Evolutionary conservation across 2,113 vertebrate genomes (phyloP).

Genomic region (Macquaria australasica): DNA sequence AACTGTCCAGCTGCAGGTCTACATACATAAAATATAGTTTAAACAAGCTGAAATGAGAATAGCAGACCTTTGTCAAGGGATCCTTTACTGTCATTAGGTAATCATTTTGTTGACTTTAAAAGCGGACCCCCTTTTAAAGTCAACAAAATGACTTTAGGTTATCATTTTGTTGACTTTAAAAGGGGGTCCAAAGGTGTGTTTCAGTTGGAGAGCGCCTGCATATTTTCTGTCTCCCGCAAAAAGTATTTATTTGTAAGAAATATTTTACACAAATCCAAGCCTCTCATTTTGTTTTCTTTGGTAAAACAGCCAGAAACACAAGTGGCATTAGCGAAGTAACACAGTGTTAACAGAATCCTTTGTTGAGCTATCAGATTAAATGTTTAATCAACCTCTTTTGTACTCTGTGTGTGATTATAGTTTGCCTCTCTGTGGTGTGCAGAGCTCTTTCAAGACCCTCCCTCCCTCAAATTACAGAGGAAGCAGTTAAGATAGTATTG

Average conservation of each 20-base stretch:
- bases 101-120: too few species aligned
- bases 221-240: background rate
- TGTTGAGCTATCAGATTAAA: conserved; percentile 1
- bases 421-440: background rate
- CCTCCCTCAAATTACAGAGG: conserved; percentile 57
- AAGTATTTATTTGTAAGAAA: background rate
- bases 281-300: background rate
- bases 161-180: conserved; percentile 17
- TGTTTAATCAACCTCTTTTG: background rate
- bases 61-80: background rate
- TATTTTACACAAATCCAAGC: background rate
- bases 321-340: background rate
- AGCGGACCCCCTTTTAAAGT: too few species aligned
- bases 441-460: conserved; percentile 33
- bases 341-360: background rate
- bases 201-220: background rate
- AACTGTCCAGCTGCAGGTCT: too few species aligned
- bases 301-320: background rate
- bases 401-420: background rate
- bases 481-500: conserved; percentile 48
- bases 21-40: background rate
- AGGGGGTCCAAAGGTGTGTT: conserved; percentile 53
- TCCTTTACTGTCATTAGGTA: background rate
- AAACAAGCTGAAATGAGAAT: too few species aligned
- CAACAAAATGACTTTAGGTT: background rate